Evolutionary conservation across 2,888 invertebrate genomes (phyloP).

Genomic region (Trichopoda pennipes): DNA sequence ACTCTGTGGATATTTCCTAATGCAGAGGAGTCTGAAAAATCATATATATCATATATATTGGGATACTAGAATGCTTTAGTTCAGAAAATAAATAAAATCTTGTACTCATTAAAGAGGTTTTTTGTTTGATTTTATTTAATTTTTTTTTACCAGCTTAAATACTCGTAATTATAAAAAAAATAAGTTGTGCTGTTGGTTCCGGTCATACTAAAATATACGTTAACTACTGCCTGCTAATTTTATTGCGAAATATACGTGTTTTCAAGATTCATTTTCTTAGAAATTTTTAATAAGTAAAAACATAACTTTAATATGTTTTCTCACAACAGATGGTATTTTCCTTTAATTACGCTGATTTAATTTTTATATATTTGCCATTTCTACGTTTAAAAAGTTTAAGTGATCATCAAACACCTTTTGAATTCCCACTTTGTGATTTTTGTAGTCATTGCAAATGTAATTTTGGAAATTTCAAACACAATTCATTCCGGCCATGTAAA

Average conservation of each 20-base stretch:
- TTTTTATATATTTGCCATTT: not conserved
- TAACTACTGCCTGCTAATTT: slow-evolving; percentile 8
- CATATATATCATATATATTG: too few species aligned
- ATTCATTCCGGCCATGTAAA: slow-evolving; percentile 48
- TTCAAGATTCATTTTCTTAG: not conserved
- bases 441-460: not conserved
- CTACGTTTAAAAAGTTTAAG: not conserved
- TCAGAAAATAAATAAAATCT: too few species aligned
- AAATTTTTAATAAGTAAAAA: not conserved
- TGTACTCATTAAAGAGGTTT: too few species aligned
- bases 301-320: too few species aligned
- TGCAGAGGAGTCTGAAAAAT: too few species aligned
- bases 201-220: not conserved
- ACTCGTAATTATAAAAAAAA: not conserved
- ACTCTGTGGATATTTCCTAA: too few species aligned
- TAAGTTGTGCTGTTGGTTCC: slow-evolving; percentile 28
- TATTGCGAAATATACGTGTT: not conserved
- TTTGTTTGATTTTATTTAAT: too few species aligned
- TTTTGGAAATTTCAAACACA: slow-evolving; percentile 19
- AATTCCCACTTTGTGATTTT: not conserved
- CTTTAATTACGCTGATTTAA: not conserved
- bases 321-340: not conserved
- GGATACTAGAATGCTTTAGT: too few species aligned
- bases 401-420: not conserved
- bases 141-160: too few species aligned